These are phyloP conservation scores for Nyctibius bracteatus DNA, from an alignment of 2,113 vertebrate species.

Conservation along the genomic window DNA sequence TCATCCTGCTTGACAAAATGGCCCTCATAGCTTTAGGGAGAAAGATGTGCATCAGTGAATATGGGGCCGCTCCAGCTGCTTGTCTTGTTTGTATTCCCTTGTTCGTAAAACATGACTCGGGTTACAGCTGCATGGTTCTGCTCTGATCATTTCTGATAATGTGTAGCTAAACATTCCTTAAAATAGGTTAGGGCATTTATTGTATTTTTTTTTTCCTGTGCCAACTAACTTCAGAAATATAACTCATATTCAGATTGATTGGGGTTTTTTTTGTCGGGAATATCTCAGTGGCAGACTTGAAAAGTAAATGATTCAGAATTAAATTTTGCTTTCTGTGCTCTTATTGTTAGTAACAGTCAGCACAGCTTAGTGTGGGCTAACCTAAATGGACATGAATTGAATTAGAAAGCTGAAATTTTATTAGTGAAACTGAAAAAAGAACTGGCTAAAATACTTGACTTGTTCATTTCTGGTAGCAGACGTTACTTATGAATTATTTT, in stretches of 20 bases:
- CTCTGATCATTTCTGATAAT: constrained; percentile 77
- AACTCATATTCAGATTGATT: not conserved
- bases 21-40: constrained; percentile 72
- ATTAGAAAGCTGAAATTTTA: constrained; percentile 69
- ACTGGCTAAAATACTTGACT: constrained; percentile 31
- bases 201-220: constrained; percentile 3
- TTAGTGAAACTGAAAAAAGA: constrained; percentile 59
- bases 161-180: constrained; percentile 67
- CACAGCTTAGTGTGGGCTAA: not conserved
- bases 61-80: constrained; percentile 74
- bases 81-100: constrained; percentile 82
- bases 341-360: constrained; percentile 45
- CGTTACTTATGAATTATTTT: constrained; percentile 39
- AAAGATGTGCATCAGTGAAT: constrained; percentile 77
- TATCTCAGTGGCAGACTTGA: constrained; percentile 41
- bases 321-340: constrained; percentile 53
- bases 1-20: constrained; percentile 76
- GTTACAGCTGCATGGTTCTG: constrained; percentile 73
- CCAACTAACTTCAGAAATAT: constrained; percentile 1
- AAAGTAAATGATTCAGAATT: constrained; percentile 63
- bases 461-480: constrained; percentile 41
- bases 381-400: constrained; percentile 55
- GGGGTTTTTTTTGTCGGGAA: not conserved
- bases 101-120: constrained; percentile 74
- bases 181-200: constrained; percentile 58